phyloP scores from a whole-genome alignment of 2,113 vertebrate genomes.

The Murina feae region DNA sequence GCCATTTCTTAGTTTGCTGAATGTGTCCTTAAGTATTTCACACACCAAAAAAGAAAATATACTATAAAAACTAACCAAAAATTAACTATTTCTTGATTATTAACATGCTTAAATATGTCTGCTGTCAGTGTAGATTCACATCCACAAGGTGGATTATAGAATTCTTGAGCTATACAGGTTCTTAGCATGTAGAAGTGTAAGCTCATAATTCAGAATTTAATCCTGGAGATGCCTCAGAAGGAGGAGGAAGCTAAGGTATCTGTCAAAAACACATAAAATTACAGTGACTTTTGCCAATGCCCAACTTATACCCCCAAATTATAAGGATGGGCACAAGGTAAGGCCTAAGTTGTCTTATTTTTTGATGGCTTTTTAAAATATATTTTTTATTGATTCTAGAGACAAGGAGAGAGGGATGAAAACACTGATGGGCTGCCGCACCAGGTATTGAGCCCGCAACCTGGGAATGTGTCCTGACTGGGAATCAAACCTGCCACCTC shows the following conservation, averaged over 20 bases:
- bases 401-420: not conserved
- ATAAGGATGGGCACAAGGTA: not conserved
- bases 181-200: not conserved
- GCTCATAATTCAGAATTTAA: not conserved
- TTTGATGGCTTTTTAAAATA: not conserved
- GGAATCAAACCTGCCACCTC: not conserved
- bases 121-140: slow-evolving; percentile 2
- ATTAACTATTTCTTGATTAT: not conserved
- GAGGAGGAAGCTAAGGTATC: not conserved
- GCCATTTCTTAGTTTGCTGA: not conserved
- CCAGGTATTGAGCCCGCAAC: not conserved
- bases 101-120: slow-evolving; percentile 10
- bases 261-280: slow-evolving; percentile 1
- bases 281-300: not conserved
- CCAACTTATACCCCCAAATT: not conserved
- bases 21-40: not conserved
- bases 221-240: not conserved
- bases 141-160: not conserved
- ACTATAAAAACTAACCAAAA: too few relatives aligned
- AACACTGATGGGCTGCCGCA: not conserved
- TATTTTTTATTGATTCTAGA: not conserved
- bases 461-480: not conserved
- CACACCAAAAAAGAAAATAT: not conserved
- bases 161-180: not conserved
- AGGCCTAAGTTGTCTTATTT: not conserved